These are phyloP conservation scores for Pachyseris speciosa DNA, from an alignment of 64 coral and sea anemone genomes.

Conservation along the genomic window DNA sequence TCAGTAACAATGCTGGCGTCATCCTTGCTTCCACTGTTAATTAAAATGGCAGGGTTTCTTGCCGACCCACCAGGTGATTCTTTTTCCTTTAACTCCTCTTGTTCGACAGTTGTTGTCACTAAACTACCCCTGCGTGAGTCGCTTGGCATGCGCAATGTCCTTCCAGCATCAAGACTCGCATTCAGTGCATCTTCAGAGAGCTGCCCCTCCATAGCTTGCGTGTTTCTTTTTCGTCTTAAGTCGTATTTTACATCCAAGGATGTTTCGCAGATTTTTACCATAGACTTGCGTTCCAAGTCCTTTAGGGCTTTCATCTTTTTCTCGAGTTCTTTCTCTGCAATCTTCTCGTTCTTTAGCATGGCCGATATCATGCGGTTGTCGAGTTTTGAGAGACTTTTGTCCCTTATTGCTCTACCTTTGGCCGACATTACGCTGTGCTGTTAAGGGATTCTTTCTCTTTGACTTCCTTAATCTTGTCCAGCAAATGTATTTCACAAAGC, in stretches of 20 bases:
- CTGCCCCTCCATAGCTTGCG: slow-evolving; percentile 11
- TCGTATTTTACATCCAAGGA: slow-evolving; percentile 54
- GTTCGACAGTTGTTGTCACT: neutral
- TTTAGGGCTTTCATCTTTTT: slow-evolving; percentile 65
- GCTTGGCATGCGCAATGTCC: neutral
- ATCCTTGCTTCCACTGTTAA: neutral
- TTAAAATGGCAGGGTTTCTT: neutral
- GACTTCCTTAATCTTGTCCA: too few species aligned
- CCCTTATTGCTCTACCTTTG: slow-evolving; percentile 31
- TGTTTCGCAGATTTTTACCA: slow-evolving; percentile 57
- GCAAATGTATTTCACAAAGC: neutral
- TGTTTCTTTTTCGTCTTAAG: slow-evolving; percentile 32
- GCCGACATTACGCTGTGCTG: neutral
- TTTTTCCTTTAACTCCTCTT: neutral
- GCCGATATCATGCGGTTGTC: slow-evolving; percentile 53
- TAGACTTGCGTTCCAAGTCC: slow-evolving; percentile 51
- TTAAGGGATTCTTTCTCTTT: neutral
- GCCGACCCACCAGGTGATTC: neutral
- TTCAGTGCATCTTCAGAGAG: neutral
- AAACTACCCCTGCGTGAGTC: neutral
- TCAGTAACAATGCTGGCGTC: too few species aligned
- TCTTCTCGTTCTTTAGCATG: slow-evolving; percentile 47
- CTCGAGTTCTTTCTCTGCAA: slow-evolving; percentile 67
- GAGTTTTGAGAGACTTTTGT: slow-evolving; percentile 32
- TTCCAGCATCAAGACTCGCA: neutral